These are phyloP conservation scores for Drosophila colorata DNA, from an alignment of 2,888 invertebrate genomes.

Conservation along the genomic window DNA sequence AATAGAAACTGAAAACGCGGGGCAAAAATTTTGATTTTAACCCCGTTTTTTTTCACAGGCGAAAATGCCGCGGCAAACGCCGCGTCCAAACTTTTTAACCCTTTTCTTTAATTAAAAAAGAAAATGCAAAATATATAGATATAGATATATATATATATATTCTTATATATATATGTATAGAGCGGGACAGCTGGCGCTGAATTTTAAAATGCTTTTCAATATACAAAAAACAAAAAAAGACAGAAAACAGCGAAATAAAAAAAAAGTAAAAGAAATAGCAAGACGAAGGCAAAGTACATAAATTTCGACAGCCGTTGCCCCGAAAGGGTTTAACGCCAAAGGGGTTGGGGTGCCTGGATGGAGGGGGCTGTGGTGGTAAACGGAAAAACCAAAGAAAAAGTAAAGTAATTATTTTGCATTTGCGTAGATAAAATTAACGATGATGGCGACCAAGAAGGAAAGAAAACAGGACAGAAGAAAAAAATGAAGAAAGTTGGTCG, in stretches of 20 bases:
- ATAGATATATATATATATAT: constrained; percentile 12
- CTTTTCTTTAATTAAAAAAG: constrained; percentile 81
- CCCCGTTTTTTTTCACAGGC: constrained; percentile 64
- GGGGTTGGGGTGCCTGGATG: neutral
- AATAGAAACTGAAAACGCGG: constrained; percentile 67
- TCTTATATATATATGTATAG: constrained; percentile 17
- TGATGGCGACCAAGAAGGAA: constrained; percentile 54
- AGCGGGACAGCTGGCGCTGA: constrained; percentile 73
- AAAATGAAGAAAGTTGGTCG: neutral
- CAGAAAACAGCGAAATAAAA: constrained; percentile 8
- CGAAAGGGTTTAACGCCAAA: constrained; percentile 45
- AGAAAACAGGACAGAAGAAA: constrained; percentile 8
- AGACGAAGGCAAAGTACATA: constrained; percentile 72
- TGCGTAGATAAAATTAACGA: constrained; percentile 82
- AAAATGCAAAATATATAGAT: constrained; percentile 43
- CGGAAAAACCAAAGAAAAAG: constrained; percentile 77
- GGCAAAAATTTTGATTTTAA: constrained; percentile 74
- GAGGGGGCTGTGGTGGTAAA: constrained; percentile 13
- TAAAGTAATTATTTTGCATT: constrained; percentile 81
- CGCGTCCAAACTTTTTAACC: constrained; percentile 74
- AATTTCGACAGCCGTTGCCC: constrained; percentile 71
- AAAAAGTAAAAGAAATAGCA: constrained; percentile 40
- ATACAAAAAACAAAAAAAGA: constrained; percentile 29
- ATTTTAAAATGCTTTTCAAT: constrained; percentile 77
- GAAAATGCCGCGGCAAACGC: constrained; percentile 8